These are phyloP conservation scores for Sarcophaga bullata DNA, from an alignment of 1,140 invertebrate genomes.

Conservation along the genomic window DNA sequence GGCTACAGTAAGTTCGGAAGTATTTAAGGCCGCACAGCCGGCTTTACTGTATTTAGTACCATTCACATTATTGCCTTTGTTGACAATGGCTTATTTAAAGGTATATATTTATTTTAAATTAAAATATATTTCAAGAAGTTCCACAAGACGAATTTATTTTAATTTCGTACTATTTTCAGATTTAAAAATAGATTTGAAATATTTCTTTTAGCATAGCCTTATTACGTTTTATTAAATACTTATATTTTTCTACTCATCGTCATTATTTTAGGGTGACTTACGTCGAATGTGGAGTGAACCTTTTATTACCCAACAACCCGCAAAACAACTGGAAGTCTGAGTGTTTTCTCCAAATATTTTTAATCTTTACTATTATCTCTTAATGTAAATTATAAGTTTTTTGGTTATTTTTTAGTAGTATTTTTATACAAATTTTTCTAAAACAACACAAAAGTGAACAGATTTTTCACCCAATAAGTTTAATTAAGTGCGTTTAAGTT, in stretches of 20 bases:
- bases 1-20: slow-evolving; percentile 95
- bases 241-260: neutral
- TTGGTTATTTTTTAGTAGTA: slow-evolving; percentile 23
- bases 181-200: no score
- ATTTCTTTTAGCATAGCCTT: no score
- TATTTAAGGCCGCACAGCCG: slow-evolving; percentile 97
- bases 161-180: no score
- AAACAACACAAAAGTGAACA: slow-evolving; percentile 5
- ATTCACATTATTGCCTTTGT: slow-evolving; percentile 93
- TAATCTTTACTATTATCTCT: slow-evolving; percentile 36
- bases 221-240: no score
- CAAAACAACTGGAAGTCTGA: slow-evolving; percentile 67
- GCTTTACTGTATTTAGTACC: slow-evolving; percentile 96
- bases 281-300: slow-evolving; percentile 98
- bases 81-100: slow-evolving; percentile 98
- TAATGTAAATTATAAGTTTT: slow-evolving; percentile 45
- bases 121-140: slow-evolving; percentile 21
- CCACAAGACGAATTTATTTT: no score
- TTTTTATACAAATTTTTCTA: slow-evolving; percentile 34
- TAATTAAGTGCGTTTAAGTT: neutral
- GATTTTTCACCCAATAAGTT: slow-evolving; percentile 6
- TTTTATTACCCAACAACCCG: slow-evolving; percentile 82
- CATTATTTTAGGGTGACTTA: slow-evolving; percentile 82
- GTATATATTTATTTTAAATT: slow-evolving; percentile 68
- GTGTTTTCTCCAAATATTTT: slow-evolving; percentile 51